These are phyloP conservation scores for Zygogramma bicolorata DNA, from an alignment of 2,888 invertebrate genomes.

Conservation along the genomic window DNA sequence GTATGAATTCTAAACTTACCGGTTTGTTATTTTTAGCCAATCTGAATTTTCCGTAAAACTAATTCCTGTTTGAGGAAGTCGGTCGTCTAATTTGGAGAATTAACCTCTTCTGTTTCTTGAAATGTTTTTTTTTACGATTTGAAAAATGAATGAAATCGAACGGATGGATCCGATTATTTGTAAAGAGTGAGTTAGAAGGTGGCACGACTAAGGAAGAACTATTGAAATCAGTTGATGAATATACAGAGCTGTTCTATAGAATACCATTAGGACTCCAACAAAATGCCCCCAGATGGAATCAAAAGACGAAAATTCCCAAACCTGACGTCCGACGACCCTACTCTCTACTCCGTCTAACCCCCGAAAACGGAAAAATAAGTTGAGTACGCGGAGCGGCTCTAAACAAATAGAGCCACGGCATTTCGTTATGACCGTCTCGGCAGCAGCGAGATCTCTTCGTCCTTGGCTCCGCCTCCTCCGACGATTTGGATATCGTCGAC, in stretches of 20 bases:
- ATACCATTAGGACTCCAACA: too few relatives aligned
- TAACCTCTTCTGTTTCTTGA: too few relatives aligned
- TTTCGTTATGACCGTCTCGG: conserved; percentile 63
- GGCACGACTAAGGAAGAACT: too few relatives aligned
- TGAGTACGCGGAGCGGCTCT: conserved; percentile 34
- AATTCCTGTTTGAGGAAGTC: neutral
- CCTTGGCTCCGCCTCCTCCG: conserved; percentile 40
- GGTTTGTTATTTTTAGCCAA: neutral
- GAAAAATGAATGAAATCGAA: too few relatives aligned
- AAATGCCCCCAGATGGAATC: neutral
- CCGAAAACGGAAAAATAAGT: conserved; percentile 11
- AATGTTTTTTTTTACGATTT: too few relatives aligned
- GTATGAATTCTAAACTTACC: conserved; percentile 3
- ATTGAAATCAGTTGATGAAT: too few relatives aligned
- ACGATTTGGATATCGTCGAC: conserved; percentile 50
- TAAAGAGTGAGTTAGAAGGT: too few relatives aligned
- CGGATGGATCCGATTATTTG: too few relatives aligned
- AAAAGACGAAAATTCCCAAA: neutral
- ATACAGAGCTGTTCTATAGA: too few relatives aligned
- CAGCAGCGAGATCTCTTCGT: conserved; percentile 61
- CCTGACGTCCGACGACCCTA: neutral
- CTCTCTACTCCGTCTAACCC: too few relatives aligned
- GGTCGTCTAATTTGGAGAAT: neutral
- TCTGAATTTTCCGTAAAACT: neutral
- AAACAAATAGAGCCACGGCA: conserved; percentile 39